A percentile compares a stretch with the other conserved stretches of the same genome.
Conservation (phyloP, 2,797 vertebrate species). For the Siniperca undulata region DNA sequence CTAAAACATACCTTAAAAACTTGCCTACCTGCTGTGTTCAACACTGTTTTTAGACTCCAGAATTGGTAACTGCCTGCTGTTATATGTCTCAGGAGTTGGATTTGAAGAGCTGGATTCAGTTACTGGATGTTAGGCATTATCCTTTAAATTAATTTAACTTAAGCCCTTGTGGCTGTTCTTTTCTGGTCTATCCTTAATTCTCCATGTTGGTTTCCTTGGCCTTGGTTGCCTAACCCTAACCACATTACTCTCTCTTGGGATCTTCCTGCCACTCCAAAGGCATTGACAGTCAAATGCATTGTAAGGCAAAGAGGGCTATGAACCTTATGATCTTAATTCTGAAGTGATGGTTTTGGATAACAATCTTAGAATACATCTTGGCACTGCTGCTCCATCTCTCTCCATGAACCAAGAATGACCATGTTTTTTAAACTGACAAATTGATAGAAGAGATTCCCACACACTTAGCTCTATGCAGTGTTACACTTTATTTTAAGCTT, state of each 20-base stretch:
- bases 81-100: neutral
- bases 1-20: neutral
- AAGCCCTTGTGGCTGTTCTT: neutral
- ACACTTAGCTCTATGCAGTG: no score
- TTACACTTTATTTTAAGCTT: no score
- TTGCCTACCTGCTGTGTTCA: neutral
- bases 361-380: neutral
- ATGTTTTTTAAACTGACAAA: neutral
- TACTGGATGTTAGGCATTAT: slow-evolving; percentile 27
- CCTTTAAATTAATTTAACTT: slow-evolving; percentile 40
- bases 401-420: neutral
- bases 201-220: neutral
- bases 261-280: slow-evolving; percentile 18
- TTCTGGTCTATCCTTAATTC: neutral
- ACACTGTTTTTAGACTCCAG: neutral
- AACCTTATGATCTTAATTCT: slow-evolving; percentile 35
- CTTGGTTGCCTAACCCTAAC: neutral
- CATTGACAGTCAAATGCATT: slow-evolving; percentile 38
- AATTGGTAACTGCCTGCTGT: neutral
- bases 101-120: neutral
- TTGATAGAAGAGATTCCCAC: neutral
- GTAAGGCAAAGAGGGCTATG: slow-evolving; percentile 27
- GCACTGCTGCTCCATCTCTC: neutral
- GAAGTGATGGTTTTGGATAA: slow-evolving; percentile 10
- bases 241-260: slow-evolving; percentile 25